phyloP scores from a whole-genome alignment of 2,113 vertebrate genomes.

The Sander vitreus region DNA sequence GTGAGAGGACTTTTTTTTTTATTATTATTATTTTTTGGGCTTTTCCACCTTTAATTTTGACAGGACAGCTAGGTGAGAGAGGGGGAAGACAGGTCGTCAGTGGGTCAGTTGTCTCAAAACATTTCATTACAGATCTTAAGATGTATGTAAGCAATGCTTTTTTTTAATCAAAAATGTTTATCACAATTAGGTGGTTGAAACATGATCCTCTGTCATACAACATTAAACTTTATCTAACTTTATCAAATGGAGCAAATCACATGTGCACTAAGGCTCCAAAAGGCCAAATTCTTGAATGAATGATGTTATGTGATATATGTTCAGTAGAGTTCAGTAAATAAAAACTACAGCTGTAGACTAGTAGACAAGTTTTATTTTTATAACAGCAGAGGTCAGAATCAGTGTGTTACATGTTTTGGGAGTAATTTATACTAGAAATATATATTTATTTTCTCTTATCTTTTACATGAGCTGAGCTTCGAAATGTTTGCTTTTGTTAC shows the following conservation, averaged over 20 bases:
- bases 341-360: neutral
- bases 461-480: neutral
- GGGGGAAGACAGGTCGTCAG: no score
- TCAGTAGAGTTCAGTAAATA: no score
- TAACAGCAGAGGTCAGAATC: neutral
- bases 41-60: no score
- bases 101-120: neutral
- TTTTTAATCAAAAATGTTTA: neutral
- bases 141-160: neutral
- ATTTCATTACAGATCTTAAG: neutral
- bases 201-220: neutral
- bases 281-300: neutral
- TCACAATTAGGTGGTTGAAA: neutral
- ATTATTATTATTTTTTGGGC: no score
- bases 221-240: neutral
- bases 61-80: no score
- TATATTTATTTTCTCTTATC: neutral
- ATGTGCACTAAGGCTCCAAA: neutral
- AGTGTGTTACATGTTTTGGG: neutral
- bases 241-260: neutral
- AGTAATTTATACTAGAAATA: neutral
- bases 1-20: constrained; percentile 57
- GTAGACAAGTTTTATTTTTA: neutral
- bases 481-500: neutral
- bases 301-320: no score